Conservation (phyloP, 2,888 invertebrate species). For the Cosmia trapezina region DNA sequence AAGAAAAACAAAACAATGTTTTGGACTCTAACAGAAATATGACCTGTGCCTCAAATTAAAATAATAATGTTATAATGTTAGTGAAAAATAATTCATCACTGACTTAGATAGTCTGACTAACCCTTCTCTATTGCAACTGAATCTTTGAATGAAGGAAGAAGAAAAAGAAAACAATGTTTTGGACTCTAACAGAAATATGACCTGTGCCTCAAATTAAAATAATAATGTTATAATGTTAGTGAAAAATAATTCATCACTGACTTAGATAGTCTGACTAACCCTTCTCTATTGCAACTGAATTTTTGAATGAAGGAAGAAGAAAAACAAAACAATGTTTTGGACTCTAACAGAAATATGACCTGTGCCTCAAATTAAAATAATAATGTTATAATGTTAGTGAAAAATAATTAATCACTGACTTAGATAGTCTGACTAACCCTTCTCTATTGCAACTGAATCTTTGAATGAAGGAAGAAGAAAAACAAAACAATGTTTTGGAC, state of each 20-base stretch:
- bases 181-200: not conserved
- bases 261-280: not conserved
- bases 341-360: not conserved
- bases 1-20: not conserved
- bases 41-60: not conserved
- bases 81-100: not conserved
- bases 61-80: no score
- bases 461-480: not conserved
- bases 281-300: not conserved
- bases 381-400: no score
- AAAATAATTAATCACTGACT: not conserved
- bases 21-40: not conserved
- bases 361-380: not conserved
- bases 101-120: not conserved
- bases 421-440: not conserved
- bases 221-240: no score
- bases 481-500: not conserved
- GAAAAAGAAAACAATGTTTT: not conserved
- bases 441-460: not conserved
- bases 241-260: not conserved
- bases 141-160: not conserved
- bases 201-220: not conserved
- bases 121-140: not conserved
- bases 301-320: not conserved
- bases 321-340: not conserved